phyloP scores from a whole-genome alignment of 2,113 vertebrate species.

The Pseudopodoces humilis region DNA sequence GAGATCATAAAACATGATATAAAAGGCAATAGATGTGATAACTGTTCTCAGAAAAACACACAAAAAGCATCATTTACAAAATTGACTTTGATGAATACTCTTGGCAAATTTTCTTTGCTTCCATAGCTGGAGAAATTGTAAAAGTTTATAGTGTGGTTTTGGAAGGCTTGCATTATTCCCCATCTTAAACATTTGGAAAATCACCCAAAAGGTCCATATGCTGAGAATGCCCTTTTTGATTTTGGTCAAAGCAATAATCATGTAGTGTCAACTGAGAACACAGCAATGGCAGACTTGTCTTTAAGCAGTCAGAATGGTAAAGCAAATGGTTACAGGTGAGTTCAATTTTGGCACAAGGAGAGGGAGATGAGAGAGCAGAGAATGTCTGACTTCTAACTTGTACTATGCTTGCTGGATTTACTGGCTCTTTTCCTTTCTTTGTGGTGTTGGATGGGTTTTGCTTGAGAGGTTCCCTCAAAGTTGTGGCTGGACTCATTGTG shows the following conservation, averaged over 20 bases:
- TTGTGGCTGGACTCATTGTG: constrained; percentile 91
- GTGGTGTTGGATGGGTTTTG: constrained; percentile 83
- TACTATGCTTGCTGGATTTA: constrained; percentile 80
- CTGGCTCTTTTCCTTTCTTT: constrained; percentile 85
- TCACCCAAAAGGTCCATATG: constrained; percentile 53
- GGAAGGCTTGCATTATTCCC: constrained; percentile 37
- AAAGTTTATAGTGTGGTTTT: constrained; percentile 30
- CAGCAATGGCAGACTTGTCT: constrained; percentile 73
- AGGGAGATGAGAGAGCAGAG: background rate
- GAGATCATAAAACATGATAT: constrained; percentile 18
- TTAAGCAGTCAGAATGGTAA: constrained; percentile 67
- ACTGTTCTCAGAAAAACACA: constrained; percentile 55
- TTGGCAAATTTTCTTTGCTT: constrained; percentile 34
- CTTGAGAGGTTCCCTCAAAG: constrained; percentile 81
- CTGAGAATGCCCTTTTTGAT: constrained; percentile 68
- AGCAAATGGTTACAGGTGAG: constrained; percentile 59
- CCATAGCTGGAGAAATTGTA: background rate
- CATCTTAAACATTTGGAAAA: constrained; percentile 62
- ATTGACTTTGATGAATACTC: constrained; percentile 38
- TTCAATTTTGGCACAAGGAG: constrained; percentile 45
- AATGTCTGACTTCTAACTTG: constrained; percentile 79
- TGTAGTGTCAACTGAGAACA: constrained; percentile 60
- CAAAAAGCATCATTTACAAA: constrained; percentile 61
- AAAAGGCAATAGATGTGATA: constrained; percentile 34
- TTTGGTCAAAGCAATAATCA: constrained; percentile 70